phyloP scores from a whole-genome alignment of 2,888 invertebrate genomes.

The Acronicta psi region DNA sequence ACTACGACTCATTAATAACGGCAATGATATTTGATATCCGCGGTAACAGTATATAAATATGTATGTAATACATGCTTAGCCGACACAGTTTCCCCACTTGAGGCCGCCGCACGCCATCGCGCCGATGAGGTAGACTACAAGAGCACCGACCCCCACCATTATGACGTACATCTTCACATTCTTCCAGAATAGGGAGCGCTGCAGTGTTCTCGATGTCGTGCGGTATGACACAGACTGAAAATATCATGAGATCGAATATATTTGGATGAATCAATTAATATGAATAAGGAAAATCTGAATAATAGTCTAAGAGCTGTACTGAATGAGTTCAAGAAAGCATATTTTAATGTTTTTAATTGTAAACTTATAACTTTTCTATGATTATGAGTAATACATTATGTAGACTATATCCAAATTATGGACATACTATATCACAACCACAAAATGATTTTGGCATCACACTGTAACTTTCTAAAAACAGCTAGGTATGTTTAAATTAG shows the following conservation, averaged over 20 bases:
- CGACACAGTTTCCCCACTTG: conserved; percentile 92
- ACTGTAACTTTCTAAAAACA: too few species aligned
- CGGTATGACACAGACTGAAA: conserved; percentile 96
- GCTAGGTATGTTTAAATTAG: too few species aligned
- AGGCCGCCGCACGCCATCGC: conserved; percentile 96
- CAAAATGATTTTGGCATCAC: too few species aligned
- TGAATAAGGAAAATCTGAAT: too few species aligned
- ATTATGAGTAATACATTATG: too few species aligned
- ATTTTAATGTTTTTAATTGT: too few species aligned
- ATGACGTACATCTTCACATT: conserved; percentile 96
- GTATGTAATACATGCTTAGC: conserved; percentile 62
- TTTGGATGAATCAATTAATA: too few species aligned
- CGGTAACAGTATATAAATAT: conserved; percentile 29
- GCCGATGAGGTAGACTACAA: conserved; percentile 95
- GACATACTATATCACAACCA: too few species aligned
- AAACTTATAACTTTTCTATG: too few species aligned
- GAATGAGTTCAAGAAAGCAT: too few species aligned
- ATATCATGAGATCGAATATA: not conserved
- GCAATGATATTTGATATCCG: conserved; percentile 36
- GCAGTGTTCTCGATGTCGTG: conserved; percentile 95
- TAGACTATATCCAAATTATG: too few species aligned
- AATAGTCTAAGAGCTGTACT: too few species aligned
- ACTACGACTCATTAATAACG: conserved; percentile 15
- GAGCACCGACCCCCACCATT: conserved; percentile 90
- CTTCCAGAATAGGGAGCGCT: conserved; percentile 97